Evolutionary conservation across 64 coral and sea anemone genomes (phyloP).

Genomic region (Montipora cactus): DNA sequence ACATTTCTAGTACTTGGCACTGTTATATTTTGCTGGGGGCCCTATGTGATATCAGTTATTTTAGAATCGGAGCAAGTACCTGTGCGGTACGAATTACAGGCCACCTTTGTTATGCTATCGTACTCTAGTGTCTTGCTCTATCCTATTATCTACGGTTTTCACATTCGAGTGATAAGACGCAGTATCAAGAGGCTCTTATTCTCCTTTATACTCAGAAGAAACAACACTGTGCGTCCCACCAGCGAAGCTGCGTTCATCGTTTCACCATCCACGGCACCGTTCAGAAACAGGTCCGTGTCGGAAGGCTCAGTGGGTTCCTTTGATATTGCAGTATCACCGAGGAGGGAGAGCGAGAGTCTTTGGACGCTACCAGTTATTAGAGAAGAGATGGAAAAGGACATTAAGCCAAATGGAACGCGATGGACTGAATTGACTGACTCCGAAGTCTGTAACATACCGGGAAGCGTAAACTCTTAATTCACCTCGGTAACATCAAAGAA

Average conservation of each 20-base stretch:
- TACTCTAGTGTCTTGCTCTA: slow-evolving; percentile 60
- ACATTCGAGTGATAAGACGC: slow-evolving; percentile 79
- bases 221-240: slow-evolving; percentile 68
- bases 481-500: background rate
- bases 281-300: slow-evolving; percentile 85
- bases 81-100: slow-evolving; percentile 66
- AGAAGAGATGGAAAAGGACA: slow-evolving; percentile 66
- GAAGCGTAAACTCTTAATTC: background rate
- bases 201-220: slow-evolving; percentile 21
- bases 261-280: slow-evolving; percentile 38
- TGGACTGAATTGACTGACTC: slow-evolving; percentile 75
- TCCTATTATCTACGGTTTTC: slow-evolving; percentile 95
- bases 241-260: slow-evolving; percentile 74
- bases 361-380: slow-evolving; percentile 73
- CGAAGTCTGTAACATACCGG: slow-evolving; percentile 16
- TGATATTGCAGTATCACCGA: slow-evolving; percentile 35
- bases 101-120: slow-evolving; percentile 58
- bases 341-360: slow-evolving; percentile 46
- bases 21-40: slow-evolving; percentile 80
- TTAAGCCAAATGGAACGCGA: slow-evolving; percentile 14
- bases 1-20: slow-evolving; percentile 79
- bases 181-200: slow-evolving; percentile 52
- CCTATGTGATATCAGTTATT: slow-evolving; percentile 77
- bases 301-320: slow-evolving; percentile 81
- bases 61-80: slow-evolving; percentile 70